A percentile compares a stretch with the other conserved stretches of the same genome.
Conservation (phyloP, 2,797 vertebrate species). For the Sebastes vulpes region DNA sequence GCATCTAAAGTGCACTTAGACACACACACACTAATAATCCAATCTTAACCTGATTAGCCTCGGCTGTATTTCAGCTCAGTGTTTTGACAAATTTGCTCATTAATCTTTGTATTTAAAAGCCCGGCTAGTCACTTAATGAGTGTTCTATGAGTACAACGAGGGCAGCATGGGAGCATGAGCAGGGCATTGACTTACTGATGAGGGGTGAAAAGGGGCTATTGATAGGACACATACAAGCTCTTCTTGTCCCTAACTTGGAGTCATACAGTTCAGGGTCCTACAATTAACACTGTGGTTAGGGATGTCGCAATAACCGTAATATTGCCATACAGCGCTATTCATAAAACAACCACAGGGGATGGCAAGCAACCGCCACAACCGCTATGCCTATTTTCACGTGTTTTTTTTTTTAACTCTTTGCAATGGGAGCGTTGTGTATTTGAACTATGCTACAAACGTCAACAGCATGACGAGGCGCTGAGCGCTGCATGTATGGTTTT, state of each 20-base stretch:
- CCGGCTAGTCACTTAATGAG: neutral
- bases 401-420: too few relatives aligned
- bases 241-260: neutral
- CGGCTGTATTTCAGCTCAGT: neutral
- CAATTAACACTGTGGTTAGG: neutral
- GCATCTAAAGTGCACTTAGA: neutral
- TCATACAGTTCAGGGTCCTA: neutral
- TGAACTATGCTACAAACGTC: too few relatives aligned
- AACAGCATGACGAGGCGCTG: too few relatives aligned
- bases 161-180: neutral
- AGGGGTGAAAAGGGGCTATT: neutral
- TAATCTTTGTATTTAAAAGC: neutral
- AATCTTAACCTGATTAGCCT: conserved; percentile 4
- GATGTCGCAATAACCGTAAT: too few relatives aligned
- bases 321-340: too few relatives aligned
- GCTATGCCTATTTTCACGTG: too few relatives aligned
- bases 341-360: too few relatives aligned
- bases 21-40: neutral
- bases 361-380: too few relatives aligned
- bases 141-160: neutral
- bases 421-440: too few relatives aligned
- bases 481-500: rapidly evolving
- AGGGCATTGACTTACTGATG: neutral
- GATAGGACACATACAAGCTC: neutral
- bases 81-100: neutral